These are phyloP conservation scores for Orchesella cincta DNA, from an alignment of 1,140 invertebrate genomes.

Conservation along the genomic window DNA sequence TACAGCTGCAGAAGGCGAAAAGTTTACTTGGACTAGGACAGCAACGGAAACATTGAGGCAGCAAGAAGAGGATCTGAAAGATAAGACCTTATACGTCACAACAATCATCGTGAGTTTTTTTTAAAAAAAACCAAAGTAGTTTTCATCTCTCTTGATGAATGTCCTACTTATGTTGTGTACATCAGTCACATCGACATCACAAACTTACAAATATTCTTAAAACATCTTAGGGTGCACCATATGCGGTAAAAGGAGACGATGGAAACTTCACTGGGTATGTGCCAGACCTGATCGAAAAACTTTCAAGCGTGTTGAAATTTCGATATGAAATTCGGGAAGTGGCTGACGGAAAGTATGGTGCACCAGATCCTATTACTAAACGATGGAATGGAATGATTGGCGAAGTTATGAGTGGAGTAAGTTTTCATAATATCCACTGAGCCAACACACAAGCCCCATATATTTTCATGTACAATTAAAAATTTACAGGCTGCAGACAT, in stretches of 20 bases:
- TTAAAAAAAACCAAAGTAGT: not conserved
- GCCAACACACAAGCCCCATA: too few relatives aligned
- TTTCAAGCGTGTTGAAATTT: slow-evolving; percentile 57
- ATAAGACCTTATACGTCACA: slow-evolving; percentile 88
- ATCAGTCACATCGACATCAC: too few relatives aligned
- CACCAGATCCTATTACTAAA: slow-evolving; percentile 52
- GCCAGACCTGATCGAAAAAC: slow-evolving; percentile 54
- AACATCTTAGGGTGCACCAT: slow-evolving; percentile 75
- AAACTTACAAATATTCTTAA: not conserved
- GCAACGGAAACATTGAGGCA: slow-evolving; percentile 45
- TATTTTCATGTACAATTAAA: too few relatives aligned
- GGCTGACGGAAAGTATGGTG: slow-evolving; percentile 56
- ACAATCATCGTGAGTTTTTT: slow-evolving; percentile 60
- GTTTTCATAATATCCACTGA: not conserved
- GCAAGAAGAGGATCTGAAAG: slow-evolving; percentile 64
- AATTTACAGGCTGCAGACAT: slow-evolving; percentile 60
- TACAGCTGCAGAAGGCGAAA: slow-evolving; percentile 57
- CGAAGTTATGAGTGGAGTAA: slow-evolving; percentile 60
- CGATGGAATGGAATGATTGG: slow-evolving; percentile 64
- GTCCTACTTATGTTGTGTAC: too few relatives aligned
- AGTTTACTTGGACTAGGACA: slow-evolving; percentile 47
- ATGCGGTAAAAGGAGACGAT: slow-evolving; percentile 72
- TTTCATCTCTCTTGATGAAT: not conserved
- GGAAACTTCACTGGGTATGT: slow-evolving; percentile 55
- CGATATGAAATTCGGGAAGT: slow-evolving; percentile 55